Evolutionary conservation across 2,888 invertebrate species (phyloP), one percentile per base, ranked within the genome.

Genomic region (Norana najaformis): DNA sequence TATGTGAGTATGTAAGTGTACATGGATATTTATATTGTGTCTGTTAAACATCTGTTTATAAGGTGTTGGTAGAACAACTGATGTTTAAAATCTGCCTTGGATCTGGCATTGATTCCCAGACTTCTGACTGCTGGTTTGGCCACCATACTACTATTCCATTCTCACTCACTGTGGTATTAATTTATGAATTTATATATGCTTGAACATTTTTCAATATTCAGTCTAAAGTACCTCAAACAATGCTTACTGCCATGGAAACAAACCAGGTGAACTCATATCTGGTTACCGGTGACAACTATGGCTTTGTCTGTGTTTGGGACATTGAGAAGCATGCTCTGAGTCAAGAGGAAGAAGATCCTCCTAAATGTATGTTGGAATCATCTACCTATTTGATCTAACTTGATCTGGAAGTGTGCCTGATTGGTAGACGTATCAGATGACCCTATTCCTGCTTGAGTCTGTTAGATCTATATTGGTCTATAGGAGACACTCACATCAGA

Each of bases 281-380:
- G 89, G 93, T 94, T 89, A 93, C 93, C 14, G 94, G 93, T 16
- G 95, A 95, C 92, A 94, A 93, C 90, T 91, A 92, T 83, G 95
- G 95, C 16, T 95, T 94, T 91, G 93, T 95, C 89, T 94, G 93
- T 90, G 92, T 93, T 37, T 95, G 94, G 94, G 93, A 94, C 90
- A 93, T 95, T 36, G 93, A 93, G 38, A 92, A 93, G 23, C 95
- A 94, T 92, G 94, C 94, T 90, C 90, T 93, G 41, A 91, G 93
- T 20, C 91, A 91, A 18, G 83, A 90, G 1, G 93, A 93, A 83
- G 83, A 90, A 4, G 92, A 93, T 14, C 92, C 93, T 83, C 95
- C 95, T 39, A 94, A 94, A 92, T 92, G 95, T 95, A 93, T 92
- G 93, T 92, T 35, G 34, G 36, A 53, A 0, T 69, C 8, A 69